Conservation (phyloP, 2,113 vertebrate genomes). For the Pedetes capensis region DNA sequence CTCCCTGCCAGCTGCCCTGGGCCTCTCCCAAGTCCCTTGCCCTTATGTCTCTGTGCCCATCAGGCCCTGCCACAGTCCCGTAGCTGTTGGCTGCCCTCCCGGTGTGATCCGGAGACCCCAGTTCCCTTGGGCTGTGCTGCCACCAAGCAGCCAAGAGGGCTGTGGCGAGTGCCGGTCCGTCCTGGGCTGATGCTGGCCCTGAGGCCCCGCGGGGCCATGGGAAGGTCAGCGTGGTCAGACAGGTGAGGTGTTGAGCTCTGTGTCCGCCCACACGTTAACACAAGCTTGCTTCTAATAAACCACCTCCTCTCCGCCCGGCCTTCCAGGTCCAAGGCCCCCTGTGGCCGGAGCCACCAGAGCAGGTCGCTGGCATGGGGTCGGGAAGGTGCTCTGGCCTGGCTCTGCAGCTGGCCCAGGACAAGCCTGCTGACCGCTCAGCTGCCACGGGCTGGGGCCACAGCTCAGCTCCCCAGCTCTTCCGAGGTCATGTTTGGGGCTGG, state of each 20-base stretch:
- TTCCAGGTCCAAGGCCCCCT: not conserved
- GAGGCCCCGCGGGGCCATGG: too few relatives aligned
- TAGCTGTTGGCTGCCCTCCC: not conserved
- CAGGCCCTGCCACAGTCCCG: too few relatives aligned
- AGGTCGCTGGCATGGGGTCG: not conserved
- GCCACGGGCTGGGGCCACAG: too few relatives aligned
- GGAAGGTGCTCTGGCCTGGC: not conserved
- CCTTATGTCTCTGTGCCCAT: not conserved
- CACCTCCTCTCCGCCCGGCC: not conserved
- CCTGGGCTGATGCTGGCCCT: not conserved
- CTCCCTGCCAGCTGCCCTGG: not conserved
- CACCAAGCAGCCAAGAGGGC: not conserved
- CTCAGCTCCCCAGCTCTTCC: too few relatives aligned
- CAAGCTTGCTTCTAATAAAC: not conserved
- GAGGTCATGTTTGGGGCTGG: not conserved
- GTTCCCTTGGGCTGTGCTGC: too few relatives aligned
- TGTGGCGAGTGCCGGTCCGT: too few relatives aligned
- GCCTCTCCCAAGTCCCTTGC: not conserved
- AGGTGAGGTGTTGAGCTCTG: rapidly evolving
- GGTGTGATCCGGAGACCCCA: too few relatives aligned
- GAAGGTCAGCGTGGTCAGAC: not conserved
- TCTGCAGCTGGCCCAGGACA: not conserved
- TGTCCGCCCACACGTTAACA: not conserved
- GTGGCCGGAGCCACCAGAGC: too few relatives aligned
- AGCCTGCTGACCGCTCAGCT: not conserved